Evolutionary conservation across 2,888 invertebrate species (phyloP).

Genomic region (Plusia festucae): DNA sequence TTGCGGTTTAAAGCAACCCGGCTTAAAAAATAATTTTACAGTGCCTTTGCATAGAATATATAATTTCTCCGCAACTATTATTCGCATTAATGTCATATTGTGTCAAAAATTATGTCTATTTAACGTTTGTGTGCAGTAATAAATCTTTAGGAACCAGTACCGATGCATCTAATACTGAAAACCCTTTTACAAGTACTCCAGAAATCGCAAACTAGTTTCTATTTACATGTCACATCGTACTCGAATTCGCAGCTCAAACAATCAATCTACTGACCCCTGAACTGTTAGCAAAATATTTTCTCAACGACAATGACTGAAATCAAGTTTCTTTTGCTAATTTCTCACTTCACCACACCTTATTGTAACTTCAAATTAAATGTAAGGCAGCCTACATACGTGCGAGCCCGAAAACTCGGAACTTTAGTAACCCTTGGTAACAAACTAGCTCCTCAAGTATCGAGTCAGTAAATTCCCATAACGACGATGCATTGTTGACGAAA

Average conservation of each 20-base stretch:
- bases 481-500: slow-evolving; percentile 84
- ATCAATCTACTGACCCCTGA: slow-evolving; percentile 54
- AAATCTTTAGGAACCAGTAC: background rate
- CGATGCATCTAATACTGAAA: slow-evolving; percentile 5
- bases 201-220: slow-evolving; percentile 39
- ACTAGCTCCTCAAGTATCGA: slow-evolving; percentile 67
- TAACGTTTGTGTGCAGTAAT: slow-evolving; percentile 1
- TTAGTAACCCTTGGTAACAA: slow-evolving; percentile 70
- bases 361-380: slow-evolving; percentile 66
- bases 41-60: background rate
- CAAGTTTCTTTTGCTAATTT: slow-evolving; percentile 70
- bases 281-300: slow-evolving; percentile 70
- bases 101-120: background rate
- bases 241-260: slow-evolving; percentile 26
- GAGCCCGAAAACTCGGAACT: slow-evolving; percentile 48
- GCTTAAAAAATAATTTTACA: too few relatives aligned
- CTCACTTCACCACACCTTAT: slow-evolving; percentile 72
- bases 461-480: slow-evolving; percentile 82
- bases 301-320: slow-evolving; percentile 61
- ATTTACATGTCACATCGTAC: slow-evolving; percentile 28
- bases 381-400: slow-evolving; percentile 58
- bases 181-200: background rate
- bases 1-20: too few relatives aligned
- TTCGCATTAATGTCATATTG: background rate
- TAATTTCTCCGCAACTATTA: too few relatives aligned